Evolutionary conservation across 1,140 invertebrate species (phyloP).

Genomic region (Ceratina japonica): DNA sequence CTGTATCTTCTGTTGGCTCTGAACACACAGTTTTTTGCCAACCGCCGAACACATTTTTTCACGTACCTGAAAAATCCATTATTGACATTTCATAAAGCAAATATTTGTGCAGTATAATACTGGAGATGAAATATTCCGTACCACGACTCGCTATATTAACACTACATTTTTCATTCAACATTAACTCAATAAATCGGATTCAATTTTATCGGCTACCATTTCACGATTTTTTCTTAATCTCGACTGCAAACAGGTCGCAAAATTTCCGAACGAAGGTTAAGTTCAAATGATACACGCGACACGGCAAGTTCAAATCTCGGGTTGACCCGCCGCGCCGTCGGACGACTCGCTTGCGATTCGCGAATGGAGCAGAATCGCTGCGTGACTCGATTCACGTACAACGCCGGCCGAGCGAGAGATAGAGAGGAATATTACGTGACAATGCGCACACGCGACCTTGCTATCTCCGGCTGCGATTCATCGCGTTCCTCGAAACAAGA

Average conservation of each 20-base stretch:
- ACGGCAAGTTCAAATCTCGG: slow-evolving; percentile 20
- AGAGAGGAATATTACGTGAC: too few species aligned
- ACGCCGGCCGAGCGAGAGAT: neutral
- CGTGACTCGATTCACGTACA: slow-evolving; percentile 40
- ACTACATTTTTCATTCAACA: too few species aligned
- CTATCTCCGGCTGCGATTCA: neutral
- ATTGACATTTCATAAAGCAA: neutral
- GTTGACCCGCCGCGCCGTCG: neutral
- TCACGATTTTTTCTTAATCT: neutral
- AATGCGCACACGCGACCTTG: slow-evolving; percentile 13
- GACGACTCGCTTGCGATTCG: neutral
- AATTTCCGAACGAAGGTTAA: slow-evolving; percentile 15
- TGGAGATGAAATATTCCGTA: neutral
- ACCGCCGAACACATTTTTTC: neutral
- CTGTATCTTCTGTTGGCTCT: neutral
- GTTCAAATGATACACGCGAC: slow-evolving; percentile 10
- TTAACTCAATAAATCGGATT: too few species aligned
- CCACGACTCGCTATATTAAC: neutral
- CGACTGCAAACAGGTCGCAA: neutral
- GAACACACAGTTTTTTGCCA: neutral
- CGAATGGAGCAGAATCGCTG: neutral
- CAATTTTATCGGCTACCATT: neutral
- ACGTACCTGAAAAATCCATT: neutral
- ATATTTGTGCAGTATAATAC: neutral
- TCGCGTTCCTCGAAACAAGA: neutral